Evolutionary conservation across 2,113 vertebrate species (phyloP).

Genomic region (Daubentonia madagascariensis): DNA sequence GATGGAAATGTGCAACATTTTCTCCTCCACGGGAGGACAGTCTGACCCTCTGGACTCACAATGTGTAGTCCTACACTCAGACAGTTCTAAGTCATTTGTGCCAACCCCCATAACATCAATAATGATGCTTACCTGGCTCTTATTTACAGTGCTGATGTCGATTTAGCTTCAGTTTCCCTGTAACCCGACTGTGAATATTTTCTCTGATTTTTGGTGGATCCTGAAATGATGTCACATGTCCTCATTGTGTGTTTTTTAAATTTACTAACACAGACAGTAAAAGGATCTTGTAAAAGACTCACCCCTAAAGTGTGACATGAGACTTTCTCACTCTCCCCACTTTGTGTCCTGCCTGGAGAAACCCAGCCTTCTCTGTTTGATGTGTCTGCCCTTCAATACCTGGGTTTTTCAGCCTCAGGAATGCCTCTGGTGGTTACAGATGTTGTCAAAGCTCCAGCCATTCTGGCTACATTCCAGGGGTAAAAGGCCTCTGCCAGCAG

Average conservation of each 20-base stretch:
- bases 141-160: background rate
- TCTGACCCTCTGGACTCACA: background rate
- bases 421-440: background rate
- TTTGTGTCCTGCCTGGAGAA: background rate
- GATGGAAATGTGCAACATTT: background rate
- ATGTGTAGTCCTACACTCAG: background rate
- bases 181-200: background rate
- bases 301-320: background rate
- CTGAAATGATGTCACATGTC: background rate
- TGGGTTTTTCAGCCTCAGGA: fast-evolving
- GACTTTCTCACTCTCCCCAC: background rate
- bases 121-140: background rate
- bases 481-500: background rate
- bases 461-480: background rate
- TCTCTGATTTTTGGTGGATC: background rate
- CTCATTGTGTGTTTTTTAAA: background rate
- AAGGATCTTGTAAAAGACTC: background rate
- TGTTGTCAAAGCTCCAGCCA: background rate
- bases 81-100: background rate
- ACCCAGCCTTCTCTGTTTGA: background rate
- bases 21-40: background rate
- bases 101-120: background rate
- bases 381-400: background rate
- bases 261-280: background rate
- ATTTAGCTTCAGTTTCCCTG: background rate